Evolutionary conservation across 2,113 vertebrate genomes (phyloP).

Genomic region (Conger conger): DNA sequence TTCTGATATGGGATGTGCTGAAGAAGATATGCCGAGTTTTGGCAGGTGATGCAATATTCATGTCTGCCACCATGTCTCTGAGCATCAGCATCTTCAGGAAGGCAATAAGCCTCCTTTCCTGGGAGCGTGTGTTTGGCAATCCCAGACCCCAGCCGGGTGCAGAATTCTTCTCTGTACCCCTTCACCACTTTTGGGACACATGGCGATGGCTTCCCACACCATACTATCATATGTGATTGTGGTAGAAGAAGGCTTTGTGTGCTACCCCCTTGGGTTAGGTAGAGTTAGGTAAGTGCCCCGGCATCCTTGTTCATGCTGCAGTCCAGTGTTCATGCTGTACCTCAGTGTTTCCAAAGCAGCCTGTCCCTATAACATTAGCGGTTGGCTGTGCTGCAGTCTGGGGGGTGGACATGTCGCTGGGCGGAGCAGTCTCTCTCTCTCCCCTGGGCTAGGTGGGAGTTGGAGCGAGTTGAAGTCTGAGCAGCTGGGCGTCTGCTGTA

Average conservation of each 20-base stretch:
- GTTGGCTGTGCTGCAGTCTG: neutral
- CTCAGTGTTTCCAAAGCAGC: neutral
- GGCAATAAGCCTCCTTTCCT: neutral
- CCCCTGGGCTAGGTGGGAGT: neutral
- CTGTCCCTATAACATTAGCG: neutral
- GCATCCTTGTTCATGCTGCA: neutral
- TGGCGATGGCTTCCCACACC: neutral
- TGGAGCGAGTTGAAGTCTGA: neutral
- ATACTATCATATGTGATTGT: neutral
- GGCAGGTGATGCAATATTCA: neutral
- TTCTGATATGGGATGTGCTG: neutral
- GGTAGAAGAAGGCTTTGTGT: neutral
- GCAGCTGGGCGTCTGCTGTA: neutral
- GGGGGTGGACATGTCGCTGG: neutral
- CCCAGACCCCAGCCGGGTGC: neutral
- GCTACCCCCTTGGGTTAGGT: neutral
- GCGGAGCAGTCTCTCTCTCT: neutral
- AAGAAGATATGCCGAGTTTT: neutral
- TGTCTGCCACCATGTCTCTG: constrained; percentile 14
- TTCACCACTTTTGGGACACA: neutral
- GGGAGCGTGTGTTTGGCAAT: neutral
- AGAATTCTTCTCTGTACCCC: neutral
- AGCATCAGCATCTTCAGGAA: constrained; percentile 8
- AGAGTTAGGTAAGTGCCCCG: neutral
- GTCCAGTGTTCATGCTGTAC: neutral